Evolutionary conservation across 2,888 invertebrate species (phyloP), one percentile per base, ranked within the genome.

Genomic region (Notodonta dromedarius): DNA sequence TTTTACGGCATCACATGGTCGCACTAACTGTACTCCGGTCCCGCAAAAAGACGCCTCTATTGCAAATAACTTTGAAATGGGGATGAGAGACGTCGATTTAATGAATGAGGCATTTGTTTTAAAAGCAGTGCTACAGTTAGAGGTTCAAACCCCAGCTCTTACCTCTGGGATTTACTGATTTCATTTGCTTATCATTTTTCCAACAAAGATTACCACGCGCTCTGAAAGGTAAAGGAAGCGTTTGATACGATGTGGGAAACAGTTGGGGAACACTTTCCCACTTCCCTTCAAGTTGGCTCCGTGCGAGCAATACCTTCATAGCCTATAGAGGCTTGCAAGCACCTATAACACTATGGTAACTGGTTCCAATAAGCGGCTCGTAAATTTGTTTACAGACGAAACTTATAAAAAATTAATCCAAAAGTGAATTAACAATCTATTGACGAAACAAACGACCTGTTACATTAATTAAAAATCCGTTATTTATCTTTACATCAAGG

Each of bases 1-100:
- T 80, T 91, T 77, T 89, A 90, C 72, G 90, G 90, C 79, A 85
- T 74, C 81, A 81, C 85, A 86, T 85, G 88, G 84, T 84, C 83
- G 74, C 77, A 69, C 81, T 90, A 90, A 89, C 90, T 85, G 90
- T 89, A 88, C 76, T 79, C 76, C 71, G 72, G 79, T 72, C 67
- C 62, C 57, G 85, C 80, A 88, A 87, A 87, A 88, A 86, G 75
- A 72, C 65, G 65, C 78, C 79, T 86, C 85, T 89, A 89, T 89
- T 88, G 87, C 84, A 70, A 74, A 77, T 78, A 74, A 75, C 72
- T 70, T 59, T 59, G 69, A 79, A 80, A 76, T 79, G 77, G 79
- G 77, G 78, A 69, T 66, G 59, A 59, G 55, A 63, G 71, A 73
- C 65, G 63, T 68, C 71, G 73, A 70, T 69, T 70, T 67, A 65